Conservation (phyloP, 1,140 invertebrate species). For the Belonocnema kinseyi region DNA sequence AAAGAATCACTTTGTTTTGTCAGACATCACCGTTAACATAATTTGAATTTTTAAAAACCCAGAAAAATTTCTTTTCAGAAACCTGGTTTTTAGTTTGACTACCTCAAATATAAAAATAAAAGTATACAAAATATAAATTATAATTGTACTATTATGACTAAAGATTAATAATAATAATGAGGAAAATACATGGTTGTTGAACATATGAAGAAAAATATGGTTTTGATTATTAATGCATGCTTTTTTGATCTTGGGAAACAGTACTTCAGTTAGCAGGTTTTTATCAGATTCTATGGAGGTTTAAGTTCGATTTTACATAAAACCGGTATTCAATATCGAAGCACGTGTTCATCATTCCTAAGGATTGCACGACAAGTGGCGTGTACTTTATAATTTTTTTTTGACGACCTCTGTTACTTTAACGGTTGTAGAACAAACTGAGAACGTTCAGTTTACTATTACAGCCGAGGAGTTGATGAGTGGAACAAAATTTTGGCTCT, state of each 20-base stretch:
- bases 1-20: too few relatives aligned
- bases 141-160: too few relatives aligned
- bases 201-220: too few relatives aligned
- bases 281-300: neutral
- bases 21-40: too few relatives aligned
- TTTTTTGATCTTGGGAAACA: neutral
- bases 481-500: neutral
- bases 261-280: neutral
- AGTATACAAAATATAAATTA: too few relatives aligned
- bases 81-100: too few relatives aligned
- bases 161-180: too few relatives aligned
- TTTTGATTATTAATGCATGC: too few relatives aligned
- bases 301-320: conserved; percentile 4
- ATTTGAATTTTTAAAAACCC: too few relatives aligned
- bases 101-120: too few relatives aligned
- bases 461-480: neutral
- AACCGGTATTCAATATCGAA: conserved; percentile 13
- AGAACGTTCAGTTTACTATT: neutral
- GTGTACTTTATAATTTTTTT: conserved; percentile 7
- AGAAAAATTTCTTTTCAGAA: too few relatives aligned
- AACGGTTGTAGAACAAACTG: neutral
- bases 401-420: conserved; percentile 5
- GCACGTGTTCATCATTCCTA: neutral
- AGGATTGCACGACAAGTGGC: neutral
- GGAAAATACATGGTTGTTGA: too few relatives aligned